Evolutionary conservation across 2,113 vertebrate genomes (phyloP), one percentile per base, ranked within the genome.

Genomic region (Erythrocercus mccallii): DNA sequence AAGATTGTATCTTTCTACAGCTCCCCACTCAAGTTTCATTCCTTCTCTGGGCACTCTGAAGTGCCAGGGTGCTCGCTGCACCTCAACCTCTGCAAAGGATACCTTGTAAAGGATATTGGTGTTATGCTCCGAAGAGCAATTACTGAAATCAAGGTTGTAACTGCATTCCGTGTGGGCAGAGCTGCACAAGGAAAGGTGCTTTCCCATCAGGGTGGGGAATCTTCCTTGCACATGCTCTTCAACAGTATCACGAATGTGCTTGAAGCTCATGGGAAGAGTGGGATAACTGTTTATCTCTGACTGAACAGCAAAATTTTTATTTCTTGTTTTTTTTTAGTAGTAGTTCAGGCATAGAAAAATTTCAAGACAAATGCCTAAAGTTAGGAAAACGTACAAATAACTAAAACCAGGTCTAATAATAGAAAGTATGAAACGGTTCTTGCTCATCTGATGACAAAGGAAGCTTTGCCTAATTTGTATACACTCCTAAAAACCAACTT

Each of bases 151-250:
- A 37, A 27, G 44, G 21, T 33, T 74, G 47, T 68, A 82, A 68
- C 20, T 44, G 69, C 48, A 68, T 37, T 33, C 19, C 0, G 1
- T 2, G 21, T 18, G 13, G 54, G 61, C n/a, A 81, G 40, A 61
- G 50, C 66, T 83, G 27, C 37, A 51, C 7, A 18, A 74, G n/a
- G 72, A 65, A 48, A 66, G 38, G 11, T 1, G 2, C 20, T 45
- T 50, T 35, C 30, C 23, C 31, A 38, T 9, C 70, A 33, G 11
- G 2, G 25, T 0, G 42, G 42, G 35, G 33, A 48, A 27, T 50
- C 30, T 37, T 47, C 50, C 40, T 48, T 16, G 22, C 27, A 40
- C 0, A 0, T 10, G 21, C 24, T 68, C 33, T 47, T 48, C n/a
- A 53, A 38, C 23, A 20, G n/a, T 25, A 53, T 53, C 60, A 73